Evolutionary conservation across 2,797 vertebrate species (phyloP), one percentile per base, ranked within the genome.

Genomic region (Anguilla megastoma): DNA sequence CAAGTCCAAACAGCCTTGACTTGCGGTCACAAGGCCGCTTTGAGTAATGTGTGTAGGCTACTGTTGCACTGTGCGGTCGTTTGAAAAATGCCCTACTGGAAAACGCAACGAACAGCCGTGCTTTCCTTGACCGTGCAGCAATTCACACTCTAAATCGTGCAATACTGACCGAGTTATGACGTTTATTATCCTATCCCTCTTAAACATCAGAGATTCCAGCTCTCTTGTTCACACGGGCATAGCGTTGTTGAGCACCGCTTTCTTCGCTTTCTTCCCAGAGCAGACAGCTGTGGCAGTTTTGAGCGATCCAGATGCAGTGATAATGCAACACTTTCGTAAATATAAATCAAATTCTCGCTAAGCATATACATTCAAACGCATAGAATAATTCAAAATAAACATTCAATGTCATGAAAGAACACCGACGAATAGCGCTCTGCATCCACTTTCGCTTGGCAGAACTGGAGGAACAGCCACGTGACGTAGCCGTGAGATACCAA

Each of bases 401-500:
- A 50, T 5, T 50, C 21, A 48, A 50, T 9, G 41, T n/a, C 18
- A 8, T 82, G 10, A 8, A 82, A 50, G 45, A 82, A 82, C 41
- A 82, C 36, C 36, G 74, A 79, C 33, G 18, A 45, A 21, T 0
- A 82, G 16, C 6, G 2, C 79, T 16, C 18, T n/a, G 8, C 27
- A 82, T 16, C 33, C 14, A 16, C 30, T 14, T 36, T 41, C 30
- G 69, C 69, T 71, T 76, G 12, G 30, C 36, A 14, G 36, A 76
- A 76, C 33, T 36, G 16, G 33, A 76, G 2, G 33, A 14, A 36
- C 30, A 3, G 14, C 74, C 79, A 82, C 79, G 45, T 82, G 79
- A 82, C 79, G 74, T 41, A 76, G 74, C 74, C 41, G 7, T 76
- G 74, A 14, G 33, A 76, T 76, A 16, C 36, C 74, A 76, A 76